Conservation (phyloP, 2,888 invertebrate species). For the Blastobasis adustella region DNA sequence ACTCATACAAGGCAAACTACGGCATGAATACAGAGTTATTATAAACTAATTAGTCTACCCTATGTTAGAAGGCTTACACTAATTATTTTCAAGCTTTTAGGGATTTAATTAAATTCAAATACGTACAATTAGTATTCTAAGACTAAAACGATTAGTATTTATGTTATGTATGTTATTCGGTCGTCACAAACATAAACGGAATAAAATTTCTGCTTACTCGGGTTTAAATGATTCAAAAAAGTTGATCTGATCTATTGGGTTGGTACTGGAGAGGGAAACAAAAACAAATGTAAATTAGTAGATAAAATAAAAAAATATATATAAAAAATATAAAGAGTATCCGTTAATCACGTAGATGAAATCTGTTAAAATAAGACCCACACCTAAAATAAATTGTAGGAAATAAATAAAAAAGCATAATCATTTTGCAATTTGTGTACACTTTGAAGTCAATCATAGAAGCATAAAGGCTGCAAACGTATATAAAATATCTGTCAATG, state of each 20-base stretch:
- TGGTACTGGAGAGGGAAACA: slow-evolving; percentile 60
- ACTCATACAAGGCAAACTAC: too few species aligned
- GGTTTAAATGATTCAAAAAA: slow-evolving; percentile 63
- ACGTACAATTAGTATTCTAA: slow-evolving; percentile 16
- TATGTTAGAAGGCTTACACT: too few species aligned
- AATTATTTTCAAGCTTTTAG: too few species aligned
- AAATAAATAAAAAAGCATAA: too few species aligned
- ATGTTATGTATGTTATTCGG: slow-evolving; percentile 20
- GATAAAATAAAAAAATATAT: slow-evolving; percentile 15
- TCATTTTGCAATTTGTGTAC: too few species aligned
- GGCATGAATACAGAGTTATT: too few species aligned
- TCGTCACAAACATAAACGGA: slow-evolving; percentile 25
- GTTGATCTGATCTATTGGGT: slow-evolving; percentile 74
- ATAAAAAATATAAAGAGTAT: slow-evolving; percentile 4
- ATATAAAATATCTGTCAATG: too few species aligned
- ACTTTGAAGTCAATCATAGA: too few species aligned
- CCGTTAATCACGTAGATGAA: slow-evolving; percentile 24
- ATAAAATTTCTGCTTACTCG: slow-evolving; percentile 56
- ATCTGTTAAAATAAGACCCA: slow-evolving; percentile 22
- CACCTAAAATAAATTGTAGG: slow-evolving; percentile 19
- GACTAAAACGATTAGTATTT: slow-evolving; percentile 26
- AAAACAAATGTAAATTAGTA: slow-evolving; percentile 49
- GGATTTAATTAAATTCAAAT: too few species aligned
- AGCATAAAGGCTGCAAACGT: too few species aligned
- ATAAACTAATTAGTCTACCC: too few species aligned